Evolutionary conservation across 2,113 vertebrate genomes (phyloP), one percentile per base, ranked within the genome.

Genomic region (Heliornis fulica): DNA sequence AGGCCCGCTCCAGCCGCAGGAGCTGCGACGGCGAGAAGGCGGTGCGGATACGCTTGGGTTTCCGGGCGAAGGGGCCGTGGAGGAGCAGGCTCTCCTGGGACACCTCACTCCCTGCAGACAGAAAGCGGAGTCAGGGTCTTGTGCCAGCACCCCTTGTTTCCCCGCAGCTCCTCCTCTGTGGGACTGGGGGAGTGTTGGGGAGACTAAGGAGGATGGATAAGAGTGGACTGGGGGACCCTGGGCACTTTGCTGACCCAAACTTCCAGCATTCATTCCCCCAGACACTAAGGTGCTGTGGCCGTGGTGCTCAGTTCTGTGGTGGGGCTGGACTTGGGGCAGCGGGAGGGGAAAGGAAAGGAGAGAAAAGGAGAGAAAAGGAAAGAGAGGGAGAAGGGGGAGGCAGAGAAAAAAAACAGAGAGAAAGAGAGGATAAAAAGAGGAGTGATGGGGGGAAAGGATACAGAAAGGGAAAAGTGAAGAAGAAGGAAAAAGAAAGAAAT

Each of bases 1-100:
- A 99, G 96, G 99, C 99, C 63, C 99, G 93, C 71, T 99, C 99
- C 94, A 99, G 98, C 5, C 99, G 98, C 93, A 99, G 98, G 53
- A 99, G 98, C 98, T 99, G 99, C 3, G 99, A 99, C 3, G 99
- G 99, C 1, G 99, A 99, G 92, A 99, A 99, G 96, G 99, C 99
- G 6, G 99, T 99, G 87, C 99, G 99, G 98, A 99, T 99, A 95
- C 99, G 98, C 90, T 99, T 99, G 96, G 99, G 99, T 66, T 99
- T 99, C 66, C 99, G 96, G 74, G 99, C 99, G 63, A 99, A 99
- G 16, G 99, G 99, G 31, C 99, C 99, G 97, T 99, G 99, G 59
- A 99, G 98, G 31, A 99, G 98, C 89, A 99, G 97, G 83, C 98
- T 98, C 96, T 99, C 99, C 97, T 99, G 99, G 96, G 99, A 98